Evolutionary conservation across 2,888 invertebrate genomes (phyloP).

Genomic region (Ommatoiulus sabulosus): DNA sequence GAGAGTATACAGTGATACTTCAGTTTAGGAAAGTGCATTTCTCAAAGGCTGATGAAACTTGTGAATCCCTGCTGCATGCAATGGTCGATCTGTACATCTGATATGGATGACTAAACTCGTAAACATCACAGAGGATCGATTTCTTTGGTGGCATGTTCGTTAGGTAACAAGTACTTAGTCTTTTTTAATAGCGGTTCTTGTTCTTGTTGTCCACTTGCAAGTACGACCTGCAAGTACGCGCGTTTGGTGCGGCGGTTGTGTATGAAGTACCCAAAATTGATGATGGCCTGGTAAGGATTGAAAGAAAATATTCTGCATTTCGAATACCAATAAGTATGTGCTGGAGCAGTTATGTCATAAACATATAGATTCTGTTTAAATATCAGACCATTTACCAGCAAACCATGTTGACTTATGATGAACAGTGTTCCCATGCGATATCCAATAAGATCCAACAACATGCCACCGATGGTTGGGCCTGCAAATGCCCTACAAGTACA

Average conservation of each 20-base stretch:
- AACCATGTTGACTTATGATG: slow-evolving; percentile 75
- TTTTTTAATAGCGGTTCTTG: background rate
- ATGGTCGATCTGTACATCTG: too few relatives aligned
- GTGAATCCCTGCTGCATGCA: too few relatives aligned
- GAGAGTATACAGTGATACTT: background rate
- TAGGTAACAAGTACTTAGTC: background rate
- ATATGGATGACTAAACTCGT: too few relatives aligned
- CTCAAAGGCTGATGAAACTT: background rate
- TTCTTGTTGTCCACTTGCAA: background rate
- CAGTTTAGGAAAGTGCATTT: background rate
- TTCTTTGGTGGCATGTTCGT: background rate
- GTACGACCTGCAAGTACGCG: background rate
- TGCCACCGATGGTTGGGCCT: slow-evolving; percentile 72
- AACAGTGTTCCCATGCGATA: slow-evolving; percentile 80
- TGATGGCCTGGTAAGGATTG: slow-evolving; percentile 29
- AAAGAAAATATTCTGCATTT: background rate
- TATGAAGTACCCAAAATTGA: background rate
- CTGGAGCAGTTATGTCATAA: too few relatives aligned
- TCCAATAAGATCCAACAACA: slow-evolving; percentile 71
- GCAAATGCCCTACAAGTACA: slow-evolving; percentile 81
- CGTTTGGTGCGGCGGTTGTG: background rate
- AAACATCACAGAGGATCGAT: background rate
- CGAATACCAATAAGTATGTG: too few relatives aligned
- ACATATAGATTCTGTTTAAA: too few relatives aligned
- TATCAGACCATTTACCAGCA: slow-evolving; percentile 80